Evolutionary conservation across 2,113 vertebrate genomes (phyloP).

Genomic region (Scortum barcoo): DNA sequence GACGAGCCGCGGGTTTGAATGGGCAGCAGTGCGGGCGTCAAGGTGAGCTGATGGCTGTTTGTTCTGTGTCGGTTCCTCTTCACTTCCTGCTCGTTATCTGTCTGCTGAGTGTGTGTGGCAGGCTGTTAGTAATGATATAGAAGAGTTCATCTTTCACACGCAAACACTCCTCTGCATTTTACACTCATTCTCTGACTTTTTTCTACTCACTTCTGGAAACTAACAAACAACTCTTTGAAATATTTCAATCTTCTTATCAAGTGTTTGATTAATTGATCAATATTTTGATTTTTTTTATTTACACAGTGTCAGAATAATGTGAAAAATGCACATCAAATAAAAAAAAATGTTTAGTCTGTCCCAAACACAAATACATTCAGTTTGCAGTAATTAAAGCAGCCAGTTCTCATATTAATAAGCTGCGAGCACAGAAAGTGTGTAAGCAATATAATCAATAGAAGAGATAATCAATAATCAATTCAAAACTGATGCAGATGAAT

Average conservation of each 20-base stretch:
- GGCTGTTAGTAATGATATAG: neutral
- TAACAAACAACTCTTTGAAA: neutral
- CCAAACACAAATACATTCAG: neutral
- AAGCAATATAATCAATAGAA: too few species aligned
- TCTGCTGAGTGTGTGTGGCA: neutral
- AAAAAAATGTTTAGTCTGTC: neutral
- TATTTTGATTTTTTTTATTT: neutral
- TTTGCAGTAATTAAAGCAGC: neutral
- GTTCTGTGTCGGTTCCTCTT: neutral
- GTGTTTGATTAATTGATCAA: neutral
- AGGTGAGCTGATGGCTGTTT: conserved; percentile 52
- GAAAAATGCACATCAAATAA: neutral
- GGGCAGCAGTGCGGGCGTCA: conserved; percentile 29
- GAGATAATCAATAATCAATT: too few species aligned
- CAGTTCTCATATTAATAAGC: neutral
- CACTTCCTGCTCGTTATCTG: too few species aligned
- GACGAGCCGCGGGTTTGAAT: neutral
- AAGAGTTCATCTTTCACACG: neutral
- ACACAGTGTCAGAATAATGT: neutral
- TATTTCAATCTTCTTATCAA: neutral
- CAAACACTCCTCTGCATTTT: neutral
- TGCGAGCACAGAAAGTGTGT: neutral
- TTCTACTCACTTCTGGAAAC: neutral
- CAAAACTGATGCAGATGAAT: neutral
- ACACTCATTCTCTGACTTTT: neutral